A percentile compares a stretch with the other conserved stretches of the same genome.
Evolutionary conservation across 2,797 vertebrate species (phyloP).

Genomic region (Furcifer pardalis): DNA sequence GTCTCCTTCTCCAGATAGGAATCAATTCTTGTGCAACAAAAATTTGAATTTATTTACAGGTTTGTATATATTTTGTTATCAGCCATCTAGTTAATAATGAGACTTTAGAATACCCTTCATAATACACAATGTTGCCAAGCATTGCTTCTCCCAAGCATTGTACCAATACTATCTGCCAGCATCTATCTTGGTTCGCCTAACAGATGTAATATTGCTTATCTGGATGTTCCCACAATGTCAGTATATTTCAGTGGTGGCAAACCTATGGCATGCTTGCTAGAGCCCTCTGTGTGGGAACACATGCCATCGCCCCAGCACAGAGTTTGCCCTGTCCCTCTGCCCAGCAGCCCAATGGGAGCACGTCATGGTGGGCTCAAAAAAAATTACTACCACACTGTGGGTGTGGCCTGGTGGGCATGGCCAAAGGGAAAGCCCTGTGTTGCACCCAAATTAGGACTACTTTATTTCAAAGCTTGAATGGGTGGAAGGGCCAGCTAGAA

Average conservation of each 20-base stretch:
- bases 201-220: neutral
- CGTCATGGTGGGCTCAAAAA: no score
- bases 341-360: no score
- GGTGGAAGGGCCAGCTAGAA: no score
- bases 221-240: neutral
- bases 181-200: neutral
- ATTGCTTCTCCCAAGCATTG: neutral
- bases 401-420: no score
- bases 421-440: no score
- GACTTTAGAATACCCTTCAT: neutral
- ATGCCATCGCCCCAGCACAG: no score
- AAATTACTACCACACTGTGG: no score
- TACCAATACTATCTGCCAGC: neutral
- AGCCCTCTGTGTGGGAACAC: no score
- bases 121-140: neutral
- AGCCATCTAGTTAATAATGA: neutral
- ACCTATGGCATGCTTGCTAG: no score
- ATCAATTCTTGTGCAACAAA: neutral
- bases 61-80: neutral
- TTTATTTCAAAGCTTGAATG: no score
- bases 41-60: neutral
- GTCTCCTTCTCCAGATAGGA: neutral
- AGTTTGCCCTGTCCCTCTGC: no score
- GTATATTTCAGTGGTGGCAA: neutral
- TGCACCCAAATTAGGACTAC: no score